Percentiles rank a stretch among this genome's conserved stretches.
Evolutionary conservation across 2,797 vertebrate genomes (phyloP).

Genomic region (Enteromius trimaculatus): DNA sequence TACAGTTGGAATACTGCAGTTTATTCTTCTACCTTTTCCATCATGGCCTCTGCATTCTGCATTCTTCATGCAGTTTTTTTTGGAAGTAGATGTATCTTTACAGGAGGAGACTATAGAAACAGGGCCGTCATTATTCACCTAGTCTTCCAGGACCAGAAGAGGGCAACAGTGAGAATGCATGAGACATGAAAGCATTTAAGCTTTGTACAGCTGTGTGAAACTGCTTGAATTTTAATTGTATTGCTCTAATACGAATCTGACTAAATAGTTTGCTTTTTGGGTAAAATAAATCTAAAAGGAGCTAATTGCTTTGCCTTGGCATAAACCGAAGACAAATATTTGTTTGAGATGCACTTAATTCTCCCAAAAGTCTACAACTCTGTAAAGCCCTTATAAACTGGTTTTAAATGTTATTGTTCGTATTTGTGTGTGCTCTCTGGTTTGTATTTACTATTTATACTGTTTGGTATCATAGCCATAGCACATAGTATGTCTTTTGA

Average conservation of each 20-base stretch:
- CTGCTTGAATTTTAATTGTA: not conserved
- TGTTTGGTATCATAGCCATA: not conserved
- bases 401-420: not conserved
- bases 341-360: not conserved
- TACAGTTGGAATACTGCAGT: not conserved
- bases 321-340: not conserved
- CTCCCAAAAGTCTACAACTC: not conserved
- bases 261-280: not conserved
- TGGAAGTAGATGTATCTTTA: slow-evolving; percentile 2
- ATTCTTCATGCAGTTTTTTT: slow-evolving; percentile 26
- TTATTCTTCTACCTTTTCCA: slow-evolving; percentile 34
- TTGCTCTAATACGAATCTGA: not conserved
- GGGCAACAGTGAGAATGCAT: slow-evolving; percentile 70
- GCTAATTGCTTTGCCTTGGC: not conserved
- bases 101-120: not conserved
- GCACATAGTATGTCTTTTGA: not conserved
- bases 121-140: slow-evolving; percentile 24
- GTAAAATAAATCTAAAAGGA: not conserved
- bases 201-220: not conserved
- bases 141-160: slow-evolving; percentile 72
- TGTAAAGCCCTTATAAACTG: not conserved
- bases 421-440: not conserved
- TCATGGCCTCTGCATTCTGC: too few relatives aligned
- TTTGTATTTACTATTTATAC: not conserved
- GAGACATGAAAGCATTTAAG: not conserved